These are phyloP conservation scores for Notolabrus celidotus DNA, from an alignment of 2,797 vertebrate species.

Conservation along the genomic window DNA sequence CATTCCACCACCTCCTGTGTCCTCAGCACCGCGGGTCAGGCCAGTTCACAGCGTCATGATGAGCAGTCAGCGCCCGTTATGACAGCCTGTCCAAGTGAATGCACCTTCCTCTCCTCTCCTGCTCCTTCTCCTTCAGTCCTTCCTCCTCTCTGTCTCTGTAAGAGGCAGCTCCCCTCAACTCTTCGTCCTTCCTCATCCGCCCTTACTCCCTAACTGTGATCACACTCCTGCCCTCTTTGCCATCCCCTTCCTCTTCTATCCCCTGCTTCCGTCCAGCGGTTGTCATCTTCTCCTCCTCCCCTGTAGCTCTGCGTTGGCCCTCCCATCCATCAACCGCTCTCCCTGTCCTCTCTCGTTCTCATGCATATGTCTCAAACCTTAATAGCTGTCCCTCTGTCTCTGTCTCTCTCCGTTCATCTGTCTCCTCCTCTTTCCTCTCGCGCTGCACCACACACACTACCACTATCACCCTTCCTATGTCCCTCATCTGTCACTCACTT, in stretches of 20 bases:
- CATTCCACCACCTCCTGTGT: constrained; percentile 7
- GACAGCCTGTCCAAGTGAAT: constrained; percentile 81
- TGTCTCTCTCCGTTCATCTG: constrained; percentile 60
- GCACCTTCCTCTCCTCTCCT: constrained; percentile 61
- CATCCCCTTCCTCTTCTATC: constrained; percentile 49
- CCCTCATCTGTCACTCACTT: constrained; percentile 52
- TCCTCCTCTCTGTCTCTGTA: constrained; percentile 32
- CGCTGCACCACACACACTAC: constrained; percentile 13
- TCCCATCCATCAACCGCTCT: constrained; percentile 78
- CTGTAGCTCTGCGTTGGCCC: constrained; percentile 59
- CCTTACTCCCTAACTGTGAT: constrained; percentile 25
- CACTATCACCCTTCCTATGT: constrained; percentile 30
- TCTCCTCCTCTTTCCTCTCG: constrained; percentile 53
- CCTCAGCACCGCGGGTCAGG: constrained; percentile 54
- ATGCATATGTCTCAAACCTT: constrained; percentile 76
- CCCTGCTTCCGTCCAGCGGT: constrained; percentile 40
- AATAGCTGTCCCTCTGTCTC: constrained; percentile 75
- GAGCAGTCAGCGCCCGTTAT: constrained; percentile 74
- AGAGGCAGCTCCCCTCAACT: constrained; percentile 40
- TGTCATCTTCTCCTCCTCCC: constrained; percentile 61
- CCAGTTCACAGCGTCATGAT: constrained; percentile 61
- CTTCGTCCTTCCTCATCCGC: constrained; percentile 18
- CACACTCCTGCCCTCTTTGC: constrained; percentile 42
- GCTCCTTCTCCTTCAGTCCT: constrained; percentile 31
- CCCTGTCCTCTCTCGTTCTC: constrained; percentile 71